Evolutionary conservation across 92 coral and sea anemone species (phyloP), one percentile per base, ranked within the genome.

Genomic region (Bergia puertoricense): DNA sequence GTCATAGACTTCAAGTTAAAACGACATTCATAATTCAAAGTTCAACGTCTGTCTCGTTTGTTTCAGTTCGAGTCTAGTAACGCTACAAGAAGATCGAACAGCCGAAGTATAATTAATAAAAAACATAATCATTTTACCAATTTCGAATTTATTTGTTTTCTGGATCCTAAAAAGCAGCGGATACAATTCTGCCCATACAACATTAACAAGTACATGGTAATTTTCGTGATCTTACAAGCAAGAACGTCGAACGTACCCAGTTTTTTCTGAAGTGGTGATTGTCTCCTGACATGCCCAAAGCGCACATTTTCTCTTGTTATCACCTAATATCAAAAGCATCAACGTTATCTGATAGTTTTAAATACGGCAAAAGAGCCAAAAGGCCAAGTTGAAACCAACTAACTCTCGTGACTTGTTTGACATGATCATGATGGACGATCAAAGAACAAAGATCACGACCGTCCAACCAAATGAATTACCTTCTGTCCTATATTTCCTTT

Each of bases 181-280:
- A 56, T 77, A 50, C 66, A 71, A 46, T 2, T 45, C 65, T 2
- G 30, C 79, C 78, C 20, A 18, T 71, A 50, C 68, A 48, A 71
- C 46, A 71, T 84, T 45, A 43, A 30, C 39, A 71, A 67, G 37
- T 62, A 62, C n/a, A 20, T 22, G 22, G 6, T 2, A 44, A 69
- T 44, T 45, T 13, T 44, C 5, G 4, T 16, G 5, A 76, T 23
- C 57, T 10, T 44, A 36, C 39, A 46, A 13, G 75, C 7, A 82
- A 65, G 18, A 82, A 62, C 41, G 73, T 59, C 11, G 16, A 59
- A 43, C 79, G 11, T 48, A 84, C 87, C 87, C 38, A 84, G 87
- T 39, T 71, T 84, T 69, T 84, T 84, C 68, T 84, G 87, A 72
- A 84, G 87, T 84, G 87, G 87, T 14, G 87, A 84, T 44, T 84